A percentile compares a stretch with the other conserved stretches of the same genome.
phyloP scores from a whole-genome alignment of 2,888 invertebrate genomes.

The Pterobdella sp. region DNA sequence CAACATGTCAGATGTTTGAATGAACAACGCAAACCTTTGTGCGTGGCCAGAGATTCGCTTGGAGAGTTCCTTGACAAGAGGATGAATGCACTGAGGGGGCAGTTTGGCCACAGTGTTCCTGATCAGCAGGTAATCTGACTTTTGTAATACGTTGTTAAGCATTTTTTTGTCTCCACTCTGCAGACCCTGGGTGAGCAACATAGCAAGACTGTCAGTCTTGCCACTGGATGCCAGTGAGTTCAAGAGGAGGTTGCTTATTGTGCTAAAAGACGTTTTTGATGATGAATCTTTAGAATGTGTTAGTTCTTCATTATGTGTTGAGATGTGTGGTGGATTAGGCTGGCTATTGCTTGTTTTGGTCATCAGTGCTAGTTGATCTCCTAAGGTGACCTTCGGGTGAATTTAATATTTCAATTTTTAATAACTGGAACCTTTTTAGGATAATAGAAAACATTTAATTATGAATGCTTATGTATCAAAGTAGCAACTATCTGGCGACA shows the following conservation, averaged over 20 bases:
- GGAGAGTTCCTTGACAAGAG: slow-evolving; percentile 67
- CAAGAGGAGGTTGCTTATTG: neutral
- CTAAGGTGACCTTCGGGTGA: neutral
- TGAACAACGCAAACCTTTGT: slow-evolving; percentile 40
- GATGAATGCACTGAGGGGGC: slow-evolving; percentile 67
- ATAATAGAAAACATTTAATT: too few relatives aligned
- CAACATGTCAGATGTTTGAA: neutral
- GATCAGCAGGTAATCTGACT: slow-evolving; percentile 63
- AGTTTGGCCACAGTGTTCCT: slow-evolving; percentile 66
- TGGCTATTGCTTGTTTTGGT: neutral
- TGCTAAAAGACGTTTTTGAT: neutral
- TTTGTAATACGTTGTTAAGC: slow-evolving; percentile 62
- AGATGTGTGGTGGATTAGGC: neutral
- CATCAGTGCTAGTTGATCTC: slow-evolving; percentile 2
- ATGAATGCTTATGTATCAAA: too few relatives aligned
- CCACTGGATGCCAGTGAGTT: slow-evolving; percentile 38
- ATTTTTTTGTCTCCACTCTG: slow-evolving; percentile 73
- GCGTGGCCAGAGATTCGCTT: slow-evolving; percentile 46
- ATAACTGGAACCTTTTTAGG: too few relatives aligned
- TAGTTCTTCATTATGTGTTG: neutral
- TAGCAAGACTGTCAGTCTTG: slow-evolving; percentile 64
- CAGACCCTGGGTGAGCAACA: slow-evolving; percentile 70
- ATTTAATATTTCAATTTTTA: too few relatives aligned
- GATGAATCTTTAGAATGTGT: neutral
- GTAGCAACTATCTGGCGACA: too few relatives aligned